Conservation (phyloP, 1,140 invertebrate species). For the Temnothorax nylanderi region DNA sequence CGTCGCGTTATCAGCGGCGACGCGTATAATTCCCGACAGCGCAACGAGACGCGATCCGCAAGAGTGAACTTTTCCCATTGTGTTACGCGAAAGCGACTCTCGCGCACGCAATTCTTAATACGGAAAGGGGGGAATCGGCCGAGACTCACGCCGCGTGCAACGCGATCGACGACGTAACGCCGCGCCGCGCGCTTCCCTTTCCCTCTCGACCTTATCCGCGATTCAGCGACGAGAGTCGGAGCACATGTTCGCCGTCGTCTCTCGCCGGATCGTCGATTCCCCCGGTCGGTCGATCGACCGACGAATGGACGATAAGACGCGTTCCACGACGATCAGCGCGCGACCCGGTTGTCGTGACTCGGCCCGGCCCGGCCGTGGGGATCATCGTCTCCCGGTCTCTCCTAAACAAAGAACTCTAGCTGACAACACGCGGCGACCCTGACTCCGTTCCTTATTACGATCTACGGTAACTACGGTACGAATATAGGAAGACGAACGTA, state of each 20-base stretch:
- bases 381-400: constrained; percentile 27
- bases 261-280: neutral
- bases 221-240: neutral
- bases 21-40: neutral
- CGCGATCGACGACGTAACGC: constrained; percentile 26
- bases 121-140: neutral
- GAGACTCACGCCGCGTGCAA: constrained; percentile 1
- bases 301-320: neutral
- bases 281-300: neutral
- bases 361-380: neutral
- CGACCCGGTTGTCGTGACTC: neutral
- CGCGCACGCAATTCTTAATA: constrained; percentile 23
- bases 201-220: constrained; percentile 35
- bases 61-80: constrained; percentile 40
- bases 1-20: neutral
- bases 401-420: constrained; percentile 39
- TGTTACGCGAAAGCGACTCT: constrained; percentile 32
- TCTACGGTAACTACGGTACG: too few species aligned
- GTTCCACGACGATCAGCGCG: neutral
- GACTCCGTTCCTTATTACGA: constrained; percentile 17
- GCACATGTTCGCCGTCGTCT: neutral
- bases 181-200: constrained; percentile 35
- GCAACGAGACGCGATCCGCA: constrained; percentile 6
- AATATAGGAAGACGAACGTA: neutral
- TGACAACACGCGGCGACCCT: constrained; percentile 7